phyloP scores from a whole-genome alignment of 2,113 vertebrate genomes.

The Fregata magnificens region DNA sequence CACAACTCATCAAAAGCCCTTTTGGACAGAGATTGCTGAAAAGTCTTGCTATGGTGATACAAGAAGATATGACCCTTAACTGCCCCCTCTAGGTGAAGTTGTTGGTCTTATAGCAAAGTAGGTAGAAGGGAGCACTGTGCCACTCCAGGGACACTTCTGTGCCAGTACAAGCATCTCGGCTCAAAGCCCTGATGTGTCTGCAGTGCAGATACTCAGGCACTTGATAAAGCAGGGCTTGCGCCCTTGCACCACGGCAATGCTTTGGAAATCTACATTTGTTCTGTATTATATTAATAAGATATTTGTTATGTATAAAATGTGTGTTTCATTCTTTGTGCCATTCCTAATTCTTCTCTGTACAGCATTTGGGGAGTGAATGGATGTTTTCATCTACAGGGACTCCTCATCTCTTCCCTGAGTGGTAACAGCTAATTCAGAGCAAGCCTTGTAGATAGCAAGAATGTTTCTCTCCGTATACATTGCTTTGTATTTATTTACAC shows the following conservation, averaged over 20 bases:
- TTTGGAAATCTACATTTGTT: not conserved
- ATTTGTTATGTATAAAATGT: not conserved
- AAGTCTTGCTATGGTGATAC: not conserved
- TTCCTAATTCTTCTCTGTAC: not conserved
- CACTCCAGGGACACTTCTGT: not conserved
- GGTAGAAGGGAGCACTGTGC: not conserved
- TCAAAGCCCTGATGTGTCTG: not conserved
- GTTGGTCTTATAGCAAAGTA: not conserved
- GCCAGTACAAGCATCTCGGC: not conserved
- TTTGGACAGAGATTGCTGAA: not conserved
- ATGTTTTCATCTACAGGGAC: not conserved
- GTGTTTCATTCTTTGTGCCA: not conserved
- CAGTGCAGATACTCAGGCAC: not conserved
- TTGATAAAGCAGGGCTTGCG: not conserved
- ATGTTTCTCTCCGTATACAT: not conserved
- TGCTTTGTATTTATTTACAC: not conserved
- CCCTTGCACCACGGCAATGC: not conserved
- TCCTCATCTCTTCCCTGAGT: not conserved
- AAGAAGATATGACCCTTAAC: not conserved
- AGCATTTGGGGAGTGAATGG: not conserved
- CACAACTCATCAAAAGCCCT: not conserved
- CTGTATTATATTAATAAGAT: not conserved
- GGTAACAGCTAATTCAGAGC: not conserved
- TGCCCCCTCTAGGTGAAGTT: not conserved
- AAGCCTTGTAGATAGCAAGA: not conserved